phyloP scores from a whole-genome alignment of 2,797 vertebrate genomes.

The Argyrosomus regius region DNA sequence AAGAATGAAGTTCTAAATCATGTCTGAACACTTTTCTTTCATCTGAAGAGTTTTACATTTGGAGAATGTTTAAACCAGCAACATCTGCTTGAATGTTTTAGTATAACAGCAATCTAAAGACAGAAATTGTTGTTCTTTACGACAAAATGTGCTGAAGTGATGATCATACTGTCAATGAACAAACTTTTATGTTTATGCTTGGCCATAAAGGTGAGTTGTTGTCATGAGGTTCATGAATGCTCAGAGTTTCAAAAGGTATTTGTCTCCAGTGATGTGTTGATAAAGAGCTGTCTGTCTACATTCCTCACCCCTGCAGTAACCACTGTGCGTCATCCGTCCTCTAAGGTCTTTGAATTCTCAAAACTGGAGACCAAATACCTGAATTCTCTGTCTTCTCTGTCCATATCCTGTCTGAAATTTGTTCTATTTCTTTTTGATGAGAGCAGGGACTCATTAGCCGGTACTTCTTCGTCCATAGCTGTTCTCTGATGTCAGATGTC shows the following conservation, averaged over 20 bases:
- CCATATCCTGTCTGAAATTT: too few species aligned
- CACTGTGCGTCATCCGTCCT: slow-evolving; percentile 6
- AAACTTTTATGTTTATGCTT: background rate
- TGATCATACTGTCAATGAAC: background rate
- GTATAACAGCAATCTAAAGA: background rate
- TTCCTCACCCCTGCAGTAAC: slow-evolving; percentile 43
- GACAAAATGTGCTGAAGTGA: background rate
- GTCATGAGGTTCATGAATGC: slow-evolving; percentile 5
- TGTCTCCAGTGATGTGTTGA: slow-evolving; percentile 32
- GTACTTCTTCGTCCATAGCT: background rate
- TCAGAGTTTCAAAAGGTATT: slow-evolving; percentile 18
- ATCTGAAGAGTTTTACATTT: background rate
- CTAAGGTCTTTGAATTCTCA: slow-evolving; percentile 42
- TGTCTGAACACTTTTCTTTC: background rate
- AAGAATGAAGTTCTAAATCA: too few species aligned
- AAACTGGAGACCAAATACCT: background rate
- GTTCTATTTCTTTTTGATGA: background rate
- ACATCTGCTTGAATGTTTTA: background rate
- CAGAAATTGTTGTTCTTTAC: background rate
- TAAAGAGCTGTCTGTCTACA: slow-evolving; percentile 59
- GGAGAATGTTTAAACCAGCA: background rate
- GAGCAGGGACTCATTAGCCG: background rate
- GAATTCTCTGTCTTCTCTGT: background rate
- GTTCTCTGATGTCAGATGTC: background rate
- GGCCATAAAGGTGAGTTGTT: background rate